These are phyloP conservation scores for Peromyscus polionotus DNA, from an alignment of 2,113 vertebrate species.

Conservation along the genomic window DNA sequence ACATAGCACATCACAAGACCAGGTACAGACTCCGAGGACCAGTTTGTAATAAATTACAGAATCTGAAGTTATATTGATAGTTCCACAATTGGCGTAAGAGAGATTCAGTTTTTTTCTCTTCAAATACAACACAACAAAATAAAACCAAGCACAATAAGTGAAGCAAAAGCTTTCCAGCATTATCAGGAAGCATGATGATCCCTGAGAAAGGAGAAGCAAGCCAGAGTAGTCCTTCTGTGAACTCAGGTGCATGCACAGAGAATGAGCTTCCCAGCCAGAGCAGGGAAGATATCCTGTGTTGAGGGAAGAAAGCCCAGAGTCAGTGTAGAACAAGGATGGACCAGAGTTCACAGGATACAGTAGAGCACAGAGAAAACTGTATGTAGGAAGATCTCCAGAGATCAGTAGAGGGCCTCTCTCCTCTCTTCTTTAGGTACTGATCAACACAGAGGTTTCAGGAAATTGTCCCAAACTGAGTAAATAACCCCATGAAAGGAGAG, in stretches of 20 bases:
- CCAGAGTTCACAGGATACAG: not conserved
- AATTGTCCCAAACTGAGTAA: not conserved
- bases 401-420: not conserved
- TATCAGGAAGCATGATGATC: not conserved
- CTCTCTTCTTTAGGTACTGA: not conserved
- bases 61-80: not conserved
- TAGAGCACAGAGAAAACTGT: not conserved
- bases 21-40: not conserved
- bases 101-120: not conserved
- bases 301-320: not conserved
- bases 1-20: not conserved
- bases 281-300: not conserved
- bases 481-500: not conserved
- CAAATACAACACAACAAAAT: not conserved
- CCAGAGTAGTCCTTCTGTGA: rapidly evolving
- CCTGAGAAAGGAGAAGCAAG: not conserved
- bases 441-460: not conserved
- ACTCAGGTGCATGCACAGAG: not conserved
- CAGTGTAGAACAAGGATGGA: not conserved
- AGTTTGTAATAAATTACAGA: not conserved
- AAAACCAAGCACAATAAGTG: not conserved
- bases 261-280: not conserved
- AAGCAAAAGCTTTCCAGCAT: not conserved
- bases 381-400: not conserved
- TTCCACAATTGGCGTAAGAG: not conserved